Evolutionary conservation across 2,113 vertebrate species (phyloP).

Genomic region (Pyrgilauda ruficollis): DNA sequence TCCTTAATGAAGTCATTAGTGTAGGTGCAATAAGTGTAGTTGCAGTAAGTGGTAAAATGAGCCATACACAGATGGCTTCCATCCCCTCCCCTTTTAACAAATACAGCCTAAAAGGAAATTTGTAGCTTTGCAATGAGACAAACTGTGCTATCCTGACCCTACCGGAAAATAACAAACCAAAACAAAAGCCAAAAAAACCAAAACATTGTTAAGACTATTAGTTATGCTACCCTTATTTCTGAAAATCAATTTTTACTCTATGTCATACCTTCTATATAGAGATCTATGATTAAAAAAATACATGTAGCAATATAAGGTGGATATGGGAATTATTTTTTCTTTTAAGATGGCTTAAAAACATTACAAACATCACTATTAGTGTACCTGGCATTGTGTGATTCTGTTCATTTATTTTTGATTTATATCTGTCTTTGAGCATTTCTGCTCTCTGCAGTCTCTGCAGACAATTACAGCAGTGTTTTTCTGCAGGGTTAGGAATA

Average conservation of each 20-base stretch:
- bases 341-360: neutral
- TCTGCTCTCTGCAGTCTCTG: neutral
- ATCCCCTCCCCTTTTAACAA: neutral
- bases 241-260: neutral
- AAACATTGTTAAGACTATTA: neutral
- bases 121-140: neutral
- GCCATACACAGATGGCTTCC: neutral
- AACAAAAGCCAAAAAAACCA: neutral
- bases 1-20: neutral
- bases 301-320: neutral
- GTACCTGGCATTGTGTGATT: fast-evolving
- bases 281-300: neutral
- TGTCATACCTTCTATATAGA: neutral
- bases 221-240: neutral
- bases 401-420: neutral
- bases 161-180: neutral
- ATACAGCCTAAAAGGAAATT: neutral
- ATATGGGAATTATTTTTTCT: neutral
- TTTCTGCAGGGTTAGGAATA: neutral
- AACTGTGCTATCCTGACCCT: neutral
- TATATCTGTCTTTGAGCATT: neutral
- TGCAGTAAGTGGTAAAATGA: neutral
- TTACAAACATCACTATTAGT: neutral
- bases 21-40: neutral
- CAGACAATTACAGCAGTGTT: neutral